phyloP scores from a whole-genome alignment of 2,888 invertebrate genomes.

The Eurytoma adleriae region DNA sequence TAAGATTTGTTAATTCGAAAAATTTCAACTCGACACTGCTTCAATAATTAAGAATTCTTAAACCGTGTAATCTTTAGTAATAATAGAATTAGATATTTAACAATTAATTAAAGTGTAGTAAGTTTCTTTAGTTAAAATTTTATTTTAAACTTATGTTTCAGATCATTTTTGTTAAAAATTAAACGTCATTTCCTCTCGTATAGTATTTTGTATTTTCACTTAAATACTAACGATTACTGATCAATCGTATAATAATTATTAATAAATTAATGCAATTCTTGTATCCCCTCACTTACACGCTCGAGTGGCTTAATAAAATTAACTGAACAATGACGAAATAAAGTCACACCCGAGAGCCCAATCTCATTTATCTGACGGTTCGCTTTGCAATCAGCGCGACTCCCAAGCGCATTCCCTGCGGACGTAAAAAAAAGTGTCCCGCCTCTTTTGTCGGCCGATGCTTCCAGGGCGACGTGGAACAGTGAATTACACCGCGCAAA shows the following conservation, averaged over 20 bases:
- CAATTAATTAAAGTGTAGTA: neutral
- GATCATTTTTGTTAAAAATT: no score
- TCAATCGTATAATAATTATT: no score
- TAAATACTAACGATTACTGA: no score
- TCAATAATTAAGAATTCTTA: slow-evolving; percentile 18
- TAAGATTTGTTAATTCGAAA: slow-evolving; percentile 9
- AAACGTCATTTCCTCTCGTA: no score
- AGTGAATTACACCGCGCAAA: slow-evolving; percentile 16
- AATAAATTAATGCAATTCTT: no score
- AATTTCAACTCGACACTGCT: neutral
- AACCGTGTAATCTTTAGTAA: neutral
- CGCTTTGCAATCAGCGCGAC: slow-evolving; percentile 6
- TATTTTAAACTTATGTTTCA: neutral
- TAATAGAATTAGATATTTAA: neutral
- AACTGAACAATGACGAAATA: neutral
- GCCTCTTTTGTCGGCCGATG: neutral
- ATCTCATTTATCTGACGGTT: slow-evolving; percentile 4
- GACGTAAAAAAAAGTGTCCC: slow-evolving; percentile 9
- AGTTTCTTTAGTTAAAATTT: neutral
- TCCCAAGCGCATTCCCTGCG: neutral
- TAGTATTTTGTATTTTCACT: no score
- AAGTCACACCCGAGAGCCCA: slow-evolving; percentile 9
- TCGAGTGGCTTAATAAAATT: neutral
- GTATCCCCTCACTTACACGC: no score
- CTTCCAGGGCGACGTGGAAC: neutral